Percentiles rank a stretch among this genome's conserved stretches.
Evolutionary conservation across 2,888 invertebrate genomes (phyloP).

Genomic region (Danaus chrysippus): DNA sequence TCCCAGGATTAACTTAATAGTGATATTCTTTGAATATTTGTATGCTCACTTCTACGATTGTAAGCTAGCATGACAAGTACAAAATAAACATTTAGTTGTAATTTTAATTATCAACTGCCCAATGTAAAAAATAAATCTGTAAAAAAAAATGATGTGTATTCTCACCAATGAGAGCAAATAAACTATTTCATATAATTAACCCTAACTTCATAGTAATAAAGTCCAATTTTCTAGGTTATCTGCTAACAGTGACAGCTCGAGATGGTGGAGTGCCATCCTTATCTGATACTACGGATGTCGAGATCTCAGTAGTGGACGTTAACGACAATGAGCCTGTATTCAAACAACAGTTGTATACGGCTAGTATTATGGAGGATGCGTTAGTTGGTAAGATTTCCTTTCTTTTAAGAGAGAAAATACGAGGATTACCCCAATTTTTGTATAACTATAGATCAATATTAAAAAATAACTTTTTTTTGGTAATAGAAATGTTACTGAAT

Average conservation of each 20-base stretch:
- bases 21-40: too few relatives aligned
- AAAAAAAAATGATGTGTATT: too few relatives aligned
- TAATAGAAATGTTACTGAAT: neutral
- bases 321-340: conserved; percentile 97
- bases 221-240: conserved; percentile 79
- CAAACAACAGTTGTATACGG: conserved; percentile 88
- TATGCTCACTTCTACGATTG: too few relatives aligned
- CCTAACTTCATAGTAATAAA: neutral
- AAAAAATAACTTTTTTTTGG: neutral
- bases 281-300: conserved; percentile 96
- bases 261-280: conserved; percentile 95
- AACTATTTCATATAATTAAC: neutral
- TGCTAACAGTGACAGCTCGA: conserved; percentile 93
- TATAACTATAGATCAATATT: too few relatives aligned
- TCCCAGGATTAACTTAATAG: too few relatives aligned
- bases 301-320: conserved; percentile 96
- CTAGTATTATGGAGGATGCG: conserved; percentile 92
- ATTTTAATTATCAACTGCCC: too few relatives aligned
- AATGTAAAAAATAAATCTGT: too few relatives aligned
- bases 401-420: too few relatives aligned
- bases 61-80: too few relatives aligned
- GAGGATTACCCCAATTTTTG: too few relatives aligned
- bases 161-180: too few relatives aligned
- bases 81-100: too few relatives aligned
- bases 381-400: conserved; percentile 84